Base-by-base conservation (phyloP, 1,140 invertebrate genomes). In the Drosophila baimaii region DNA sequence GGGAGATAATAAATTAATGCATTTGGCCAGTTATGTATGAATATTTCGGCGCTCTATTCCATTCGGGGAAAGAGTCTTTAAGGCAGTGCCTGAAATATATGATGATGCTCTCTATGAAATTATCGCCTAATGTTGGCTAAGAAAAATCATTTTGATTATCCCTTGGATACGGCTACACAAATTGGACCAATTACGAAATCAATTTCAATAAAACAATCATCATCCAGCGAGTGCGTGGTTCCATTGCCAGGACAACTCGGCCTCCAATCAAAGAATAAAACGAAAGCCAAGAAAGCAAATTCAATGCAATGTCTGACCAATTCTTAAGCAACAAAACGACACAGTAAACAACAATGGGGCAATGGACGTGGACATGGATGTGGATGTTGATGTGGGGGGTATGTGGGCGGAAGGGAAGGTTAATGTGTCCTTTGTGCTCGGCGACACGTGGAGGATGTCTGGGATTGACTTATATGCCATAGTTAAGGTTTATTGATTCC, bases 111-210 rank as follows among this genome's bases (percentile, higher is more conserved):
- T 37, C 51, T 27, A 19, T 25, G 70, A 10, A 63, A 59, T n/a
- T 64, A 23, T 10, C 49, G 52, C 25, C 51, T 52, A 57, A 70
- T 77, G 68, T 47, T 41, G 39, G 39, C 29, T 35, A 55, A 66
- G 33, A 61, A 58, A 80, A 64, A 43, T 37, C 23, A 44, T 54
- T 62, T 77, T 62, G 78, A 77, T 72, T 81, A 81, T 62, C 59
- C 61, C 9, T 25, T 35, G 65, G 55, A 71, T 63, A 17, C 52
- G 56, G 44, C 77, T 41, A 15, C 57, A 49, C 71, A 81, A 81
- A 81, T 81, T 83, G 61, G 76, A 49, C 65, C 80, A 83, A 83
- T 83, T 83, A 83, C 59, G 57, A 69, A 83, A 82, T 79, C 80
- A 82, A 82, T 82, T 82, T 69, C 69, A 83, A 65, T 83, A 64